These are phyloP conservation scores for Patella vulgata DNA, from an alignment of 1,140 invertebrate species.

Conservation along the genomic window DNA sequence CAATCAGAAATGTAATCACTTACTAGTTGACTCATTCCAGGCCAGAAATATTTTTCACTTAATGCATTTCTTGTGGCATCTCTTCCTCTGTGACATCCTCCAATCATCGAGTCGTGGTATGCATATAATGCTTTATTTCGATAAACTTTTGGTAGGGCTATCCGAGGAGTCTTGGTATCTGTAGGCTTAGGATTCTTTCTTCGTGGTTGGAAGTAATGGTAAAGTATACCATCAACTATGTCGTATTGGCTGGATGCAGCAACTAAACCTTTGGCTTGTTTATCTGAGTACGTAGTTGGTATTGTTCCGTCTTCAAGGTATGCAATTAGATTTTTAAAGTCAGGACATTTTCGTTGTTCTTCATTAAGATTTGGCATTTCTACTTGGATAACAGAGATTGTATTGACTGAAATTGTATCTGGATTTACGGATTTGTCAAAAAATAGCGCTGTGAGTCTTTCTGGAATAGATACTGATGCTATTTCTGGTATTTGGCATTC, in stretches of 20 bases:
- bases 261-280: slow-evolving; percentile 1
- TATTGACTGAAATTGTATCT: too few species aligned
- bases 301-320: slow-evolving; percentile 7
- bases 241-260: slow-evolving; percentile 19
- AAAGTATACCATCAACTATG: slow-evolving; percentile 28
- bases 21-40: too few species aligned
- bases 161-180: neutral
- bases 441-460: too few species aligned
- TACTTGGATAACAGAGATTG: too few species aligned
- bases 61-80: too few species aligned
- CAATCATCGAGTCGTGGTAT: slow-evolving; percentile 28
- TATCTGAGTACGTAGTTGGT: neutral
- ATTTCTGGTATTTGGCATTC: too few species aligned
- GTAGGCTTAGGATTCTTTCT: slow-evolving; percentile 13
- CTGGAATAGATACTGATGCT: too few species aligned
- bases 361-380: neutral
- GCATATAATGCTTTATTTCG: slow-evolving; percentile 20
- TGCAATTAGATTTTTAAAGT: neutral
- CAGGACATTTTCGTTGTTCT: slow-evolving; percentile 3
- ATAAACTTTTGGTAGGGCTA: slow-evolving; percentile 25
- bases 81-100: slow-evolving; percentile 3
- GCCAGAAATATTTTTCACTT: too few species aligned
- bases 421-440: too few species aligned
- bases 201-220: slow-evolving; percentile 27
- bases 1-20: too few species aligned